Evolutionary conservation across 2,113 vertebrate genomes (phyloP).

Genomic region (Podilymbus podiceps): DNA sequence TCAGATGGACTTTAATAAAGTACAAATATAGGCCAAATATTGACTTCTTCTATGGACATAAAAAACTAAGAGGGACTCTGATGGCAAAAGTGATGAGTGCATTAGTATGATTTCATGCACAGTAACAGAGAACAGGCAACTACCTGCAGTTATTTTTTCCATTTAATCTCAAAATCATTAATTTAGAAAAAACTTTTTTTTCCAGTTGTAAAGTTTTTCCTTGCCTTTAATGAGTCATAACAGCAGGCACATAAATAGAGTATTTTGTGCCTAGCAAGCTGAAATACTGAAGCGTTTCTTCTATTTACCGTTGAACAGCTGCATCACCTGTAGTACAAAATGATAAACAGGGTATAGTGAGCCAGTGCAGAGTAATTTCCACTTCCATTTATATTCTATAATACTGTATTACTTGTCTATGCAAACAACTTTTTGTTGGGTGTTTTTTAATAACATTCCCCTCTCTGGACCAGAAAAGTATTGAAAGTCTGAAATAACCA

Average conservation of each 20-base stretch:
- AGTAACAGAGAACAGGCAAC: not conserved
- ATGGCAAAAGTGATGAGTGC: not conserved
- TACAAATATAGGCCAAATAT: not conserved
- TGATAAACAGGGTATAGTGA: slow-evolving; percentile 31
- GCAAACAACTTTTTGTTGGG: not conserved
- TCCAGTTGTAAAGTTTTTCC: not conserved
- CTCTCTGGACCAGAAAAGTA: not conserved
- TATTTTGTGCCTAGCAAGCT: slow-evolving; percentile 6
- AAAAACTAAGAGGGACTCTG: not conserved
- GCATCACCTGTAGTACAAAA: slow-evolving; percentile 37
- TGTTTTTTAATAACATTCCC: slow-evolving; percentile 40
- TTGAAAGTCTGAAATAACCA: slow-evolving; percentile 9
- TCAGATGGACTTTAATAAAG: not conserved
- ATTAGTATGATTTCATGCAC: not conserved
- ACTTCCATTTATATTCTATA: slow-evolving; percentile 54
- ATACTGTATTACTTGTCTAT: slow-evolving; percentile 10
- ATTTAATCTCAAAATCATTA: slow-evolving; percentile 23
- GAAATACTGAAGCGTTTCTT: slow-evolving; percentile 23
- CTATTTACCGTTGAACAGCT: slow-evolving; percentile 39
- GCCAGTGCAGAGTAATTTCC: slow-evolving; percentile 27
- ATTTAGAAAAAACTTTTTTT: not conserved
- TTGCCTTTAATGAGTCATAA: slow-evolving; percentile 31
- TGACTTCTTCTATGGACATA: not conserved
- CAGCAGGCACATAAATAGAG: slow-evolving; percentile 2
- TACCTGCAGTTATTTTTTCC: not conserved